These are phyloP conservation scores for Aythya baeri DNA, from an alignment of 2,113 vertebrate species.

Conservation along the genomic window DNA sequence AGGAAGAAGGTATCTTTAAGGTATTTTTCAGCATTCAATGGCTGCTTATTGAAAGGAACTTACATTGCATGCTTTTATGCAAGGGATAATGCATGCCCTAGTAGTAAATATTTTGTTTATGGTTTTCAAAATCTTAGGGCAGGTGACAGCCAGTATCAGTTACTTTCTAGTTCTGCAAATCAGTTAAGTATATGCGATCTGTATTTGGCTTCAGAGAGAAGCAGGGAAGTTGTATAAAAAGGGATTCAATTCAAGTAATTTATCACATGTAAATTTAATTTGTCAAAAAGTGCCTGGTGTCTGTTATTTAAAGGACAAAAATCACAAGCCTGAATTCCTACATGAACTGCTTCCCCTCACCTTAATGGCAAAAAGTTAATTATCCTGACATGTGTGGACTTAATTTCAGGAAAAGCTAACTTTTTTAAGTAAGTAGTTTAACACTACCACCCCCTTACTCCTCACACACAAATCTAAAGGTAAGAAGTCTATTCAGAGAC, in stretches of 20 bases:
- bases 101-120: neutral
- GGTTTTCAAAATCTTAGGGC: neutral
- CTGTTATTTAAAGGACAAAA: neutral
- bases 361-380: slow-evolving; percentile 5
- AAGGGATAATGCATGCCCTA: neutral
- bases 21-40: neutral
- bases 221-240: neutral
- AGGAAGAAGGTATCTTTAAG: neutral
- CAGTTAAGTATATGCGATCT: neutral
- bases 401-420: neutral
- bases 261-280: neutral
- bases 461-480: neutral
- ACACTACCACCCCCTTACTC: neutral
- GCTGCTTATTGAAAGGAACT: neutral
- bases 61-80: neutral
- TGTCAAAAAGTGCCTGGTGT: neutral
- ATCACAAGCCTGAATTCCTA: neutral
- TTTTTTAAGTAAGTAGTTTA: neutral
- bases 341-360: neutral
- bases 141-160: neutral
- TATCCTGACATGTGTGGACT: neutral
- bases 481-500: neutral
- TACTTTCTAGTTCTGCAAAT: slow-evolving; percentile 18
- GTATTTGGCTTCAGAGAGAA: neutral
- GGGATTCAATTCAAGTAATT: neutral